Base-by-base conservation (phyloP, 2,888 invertebrate genomes). In the Pheosia tremula region DNA sequence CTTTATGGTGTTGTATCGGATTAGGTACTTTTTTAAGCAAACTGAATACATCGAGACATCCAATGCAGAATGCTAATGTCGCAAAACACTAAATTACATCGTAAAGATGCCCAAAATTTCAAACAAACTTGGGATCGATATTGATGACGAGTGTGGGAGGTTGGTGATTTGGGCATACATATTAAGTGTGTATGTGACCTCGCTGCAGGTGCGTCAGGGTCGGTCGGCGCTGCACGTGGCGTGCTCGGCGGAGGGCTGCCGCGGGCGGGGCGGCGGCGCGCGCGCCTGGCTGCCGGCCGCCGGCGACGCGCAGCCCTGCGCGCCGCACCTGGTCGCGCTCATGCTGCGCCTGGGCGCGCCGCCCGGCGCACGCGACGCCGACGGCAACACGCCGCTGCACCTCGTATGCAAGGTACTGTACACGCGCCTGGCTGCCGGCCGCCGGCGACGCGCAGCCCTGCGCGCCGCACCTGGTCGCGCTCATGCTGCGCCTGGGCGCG, bases 351-450 rank as follows among this genome's bases (percentile, higher is more conserved):
- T 97, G 38, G 98, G 98, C 10, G 98, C 98, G 0, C 95, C 96
- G 88, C 96, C 97, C 0, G 96, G 96, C 87, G 96, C 96, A 0
- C 88, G 95, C 3, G 98, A 99, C 88, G 95, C 96, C 59, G 96
- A 96, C 62, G 97, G 97, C 36, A 98, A 98, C 90, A 98, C 98
- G 36, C 97, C 98, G 10, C 94, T 99, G 58, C 98, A 98, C 85
- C 94, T 98, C 65, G 96, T 97, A 0, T 97, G 97, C 67, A 95
- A 96, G 87, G 95, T 96, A 63, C 87, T 49, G 11, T 39, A 41
- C 97, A 75, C 97, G 97, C 50, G 97, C 96, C 0, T 68, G 87
- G 96, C 95, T 81, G 94, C 95, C 72, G 96, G 96, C 74, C 52
- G 71, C 69, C 2, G 64, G 64, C 57, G 97, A 97, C 83, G 95